Percentiles rank a stretch among this genome's conserved stretches.
Conservation (phyloP, 1,140 invertebrate species). For the Microplitis demolitor region DNA sequence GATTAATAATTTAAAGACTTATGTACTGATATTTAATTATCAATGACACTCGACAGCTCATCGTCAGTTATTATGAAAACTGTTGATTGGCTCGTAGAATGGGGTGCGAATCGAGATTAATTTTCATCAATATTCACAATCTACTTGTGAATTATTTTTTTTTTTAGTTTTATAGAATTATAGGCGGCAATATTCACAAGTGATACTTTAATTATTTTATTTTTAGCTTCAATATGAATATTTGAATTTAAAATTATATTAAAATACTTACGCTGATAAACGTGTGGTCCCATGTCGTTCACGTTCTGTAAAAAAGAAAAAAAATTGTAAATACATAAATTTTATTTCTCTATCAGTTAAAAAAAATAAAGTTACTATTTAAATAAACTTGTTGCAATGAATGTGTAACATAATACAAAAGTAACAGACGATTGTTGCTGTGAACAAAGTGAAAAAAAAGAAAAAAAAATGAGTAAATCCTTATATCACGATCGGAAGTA, state of each 20-base stretch:
- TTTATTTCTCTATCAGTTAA: background rate
- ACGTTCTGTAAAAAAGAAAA: slow-evolving; percentile 53
- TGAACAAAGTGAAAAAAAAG: background rate
- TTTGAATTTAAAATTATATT: background rate
- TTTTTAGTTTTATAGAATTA: too few relatives aligned
- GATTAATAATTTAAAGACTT: too few relatives aligned
- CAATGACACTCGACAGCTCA: too few relatives aligned
- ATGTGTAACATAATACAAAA: background rate
- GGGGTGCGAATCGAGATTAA: too few relatives aligned
- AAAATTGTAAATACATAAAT: background rate
- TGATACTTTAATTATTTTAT: too few relatives aligned
- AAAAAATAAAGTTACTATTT: background rate
- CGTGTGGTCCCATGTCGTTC: slow-evolving; percentile 50
- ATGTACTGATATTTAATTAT: too few relatives aligned
- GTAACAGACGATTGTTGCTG: background rate
- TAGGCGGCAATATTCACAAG: too few relatives aligned
- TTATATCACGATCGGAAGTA: slow-evolving; percentile 27
- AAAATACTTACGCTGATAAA: slow-evolving; percentile 55
- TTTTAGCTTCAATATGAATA: background rate
- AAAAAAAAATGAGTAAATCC: slow-evolving; percentile 8
- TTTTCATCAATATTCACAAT: too few relatives aligned
- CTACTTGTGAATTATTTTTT: too few relatives aligned
- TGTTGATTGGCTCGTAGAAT: too few relatives aligned
- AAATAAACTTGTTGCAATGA: background rate
- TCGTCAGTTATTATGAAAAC: too few relatives aligned